phyloP scores from a whole-genome alignment of 2,797 vertebrate genomes.

The Trachurus trachurus region DNA sequence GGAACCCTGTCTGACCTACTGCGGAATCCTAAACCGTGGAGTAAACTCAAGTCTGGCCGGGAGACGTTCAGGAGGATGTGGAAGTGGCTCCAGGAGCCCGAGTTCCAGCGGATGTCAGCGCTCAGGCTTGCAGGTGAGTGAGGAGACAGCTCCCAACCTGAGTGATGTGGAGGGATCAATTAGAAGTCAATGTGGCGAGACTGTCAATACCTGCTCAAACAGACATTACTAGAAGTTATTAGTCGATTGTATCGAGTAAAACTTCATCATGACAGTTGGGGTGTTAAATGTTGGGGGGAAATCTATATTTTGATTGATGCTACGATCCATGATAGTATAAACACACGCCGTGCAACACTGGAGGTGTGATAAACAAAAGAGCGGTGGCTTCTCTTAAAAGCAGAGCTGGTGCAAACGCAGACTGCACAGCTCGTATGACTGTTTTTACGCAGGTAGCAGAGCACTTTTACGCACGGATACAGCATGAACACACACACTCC shows the following conservation, averaged over 20 bases:
- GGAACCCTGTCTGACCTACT: slow-evolving; percentile 98
- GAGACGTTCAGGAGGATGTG: slow-evolving; percentile 99
- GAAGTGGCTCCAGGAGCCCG: slow-evolving; percentile 99
- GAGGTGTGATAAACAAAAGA: slow-evolving; percentile 64
- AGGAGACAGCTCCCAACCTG: slow-evolving; percentile 78
- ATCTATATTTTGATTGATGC: slow-evolving; percentile 82
- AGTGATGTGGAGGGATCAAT: slow-evolving; percentile 84
- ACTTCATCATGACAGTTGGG: slow-evolving; percentile 82
- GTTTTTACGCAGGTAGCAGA: slow-evolving; percentile 39
- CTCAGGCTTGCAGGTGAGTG: slow-evolving; percentile 96
- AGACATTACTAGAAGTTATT: slow-evolving; percentile 85
- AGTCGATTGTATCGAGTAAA: slow-evolving; percentile 84
- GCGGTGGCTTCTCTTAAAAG: slow-evolving; percentile 23
- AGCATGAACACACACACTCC: slow-evolving; percentile 5
- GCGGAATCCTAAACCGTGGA: slow-evolving; percentile 98
- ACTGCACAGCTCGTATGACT: slow-evolving; percentile 13
- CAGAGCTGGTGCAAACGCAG: slow-evolving; percentile 26
- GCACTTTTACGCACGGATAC: slow-evolving; percentile 52
- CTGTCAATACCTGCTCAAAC: slow-evolving; percentile 84
- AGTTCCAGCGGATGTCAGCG: slow-evolving; percentile 98
- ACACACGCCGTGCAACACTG: slow-evolving; percentile 54
- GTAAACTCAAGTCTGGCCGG: slow-evolving; percentile 98
- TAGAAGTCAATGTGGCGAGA: slow-evolving; percentile 85
- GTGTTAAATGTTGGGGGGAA: slow-evolving; percentile 79
- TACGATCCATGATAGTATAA: slow-evolving; percentile 69